Percentiles rank a stretch among this genome's conserved stretches.
These are phyloP conservation scores for Polymixis lichenea DNA, from an alignment of 2,888 invertebrate genomes.

Conservation along the genomic window DNA sequence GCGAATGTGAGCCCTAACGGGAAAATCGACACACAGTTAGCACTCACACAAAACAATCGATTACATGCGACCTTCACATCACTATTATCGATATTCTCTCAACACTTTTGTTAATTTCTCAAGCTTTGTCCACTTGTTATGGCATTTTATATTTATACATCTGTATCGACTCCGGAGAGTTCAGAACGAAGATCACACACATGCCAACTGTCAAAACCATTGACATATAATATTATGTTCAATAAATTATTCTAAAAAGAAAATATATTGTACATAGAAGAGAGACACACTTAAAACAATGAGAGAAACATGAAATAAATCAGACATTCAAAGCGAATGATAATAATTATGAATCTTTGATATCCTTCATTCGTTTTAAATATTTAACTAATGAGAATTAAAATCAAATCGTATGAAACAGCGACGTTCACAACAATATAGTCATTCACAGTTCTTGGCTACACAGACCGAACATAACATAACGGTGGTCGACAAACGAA, in stretches of 20 bases:
- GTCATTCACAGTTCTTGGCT: slow-evolving; percentile 84
- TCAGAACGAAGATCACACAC: slow-evolving; percentile 75
- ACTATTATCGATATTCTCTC: slow-evolving; percentile 74
- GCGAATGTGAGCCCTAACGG: slow-evolving; percentile 96
- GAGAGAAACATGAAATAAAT: slow-evolving; percentile 76
- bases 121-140: slow-evolving; percentile 80
- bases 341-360: slow-evolving; percentile 75
- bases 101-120: slow-evolving; percentile 77
- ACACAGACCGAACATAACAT: slow-evolving; percentile 88
- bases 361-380: slow-evolving; percentile 64
- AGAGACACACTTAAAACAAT: slow-evolving; percentile 76
- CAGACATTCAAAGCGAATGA: slow-evolving; percentile 88
- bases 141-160: slow-evolving; percentile 70
- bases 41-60: slow-evolving; percentile 90
- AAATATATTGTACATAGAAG: slow-evolving; percentile 73
- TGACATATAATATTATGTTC: slow-evolving; percentile 61
- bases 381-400: slow-evolving; percentile 66
- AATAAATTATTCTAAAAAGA: slow-evolving; percentile 62
- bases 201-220: slow-evolving; percentile 77
- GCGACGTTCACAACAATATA: slow-evolving; percentile 83
- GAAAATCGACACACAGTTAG: slow-evolving; percentile 91
- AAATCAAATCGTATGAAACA: slow-evolving; percentile 83
- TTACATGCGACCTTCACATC: slow-evolving; percentile 84
- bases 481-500: slow-evolving; percentile 80
- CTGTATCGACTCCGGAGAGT: slow-evolving; percentile 62